A percentile compares a stretch with the other conserved stretches of the same genome.
Evolutionary conservation across 2,888 invertebrate genomes (phyloP).

Genomic region (Caenorhabditis imperialis): DNA sequence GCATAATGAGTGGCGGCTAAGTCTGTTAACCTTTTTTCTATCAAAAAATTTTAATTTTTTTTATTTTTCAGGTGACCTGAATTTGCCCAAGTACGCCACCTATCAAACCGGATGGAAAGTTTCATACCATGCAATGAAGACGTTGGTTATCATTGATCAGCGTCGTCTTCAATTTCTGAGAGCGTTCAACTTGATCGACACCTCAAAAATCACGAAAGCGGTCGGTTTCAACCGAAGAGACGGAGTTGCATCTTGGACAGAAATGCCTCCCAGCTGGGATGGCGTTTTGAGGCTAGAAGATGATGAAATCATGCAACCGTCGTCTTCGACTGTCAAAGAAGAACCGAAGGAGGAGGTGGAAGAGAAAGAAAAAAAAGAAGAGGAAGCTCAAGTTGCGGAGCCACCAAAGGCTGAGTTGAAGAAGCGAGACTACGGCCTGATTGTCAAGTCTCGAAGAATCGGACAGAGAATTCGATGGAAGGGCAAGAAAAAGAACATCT

Average conservation of each 20-base stretch:
- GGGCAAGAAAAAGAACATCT: too few relatives aligned
- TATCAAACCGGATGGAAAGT: constrained; percentile 37
- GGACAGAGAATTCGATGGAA: too few relatives aligned
- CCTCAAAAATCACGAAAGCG: background rate
- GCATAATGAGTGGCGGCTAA: constrained; percentile 4
- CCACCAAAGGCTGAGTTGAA: too few relatives aligned
- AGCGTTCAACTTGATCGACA: background rate
- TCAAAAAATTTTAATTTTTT: background rate
- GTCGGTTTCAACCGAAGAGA: background rate
- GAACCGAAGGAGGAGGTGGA: too few relatives aligned
- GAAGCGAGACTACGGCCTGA: too few relatives aligned
- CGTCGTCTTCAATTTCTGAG: constrained; percentile 20
- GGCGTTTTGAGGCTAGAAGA: background rate
- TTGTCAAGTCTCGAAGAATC: too few relatives aligned
- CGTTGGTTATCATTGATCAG: constrained; percentile 17
- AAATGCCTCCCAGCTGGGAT: constrained; percentile 15
- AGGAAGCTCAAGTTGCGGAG: too few relatives aligned
- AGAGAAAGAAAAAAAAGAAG: background rate
- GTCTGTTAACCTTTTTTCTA: background rate
- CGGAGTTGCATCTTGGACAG: background rate
- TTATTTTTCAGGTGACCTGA: constrained; percentile 11
- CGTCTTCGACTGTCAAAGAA: too few relatives aligned
- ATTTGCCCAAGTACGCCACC: constrained; percentile 38
- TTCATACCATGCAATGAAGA: constrained; percentile 3
- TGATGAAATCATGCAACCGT: too few relatives aligned